A percentile compares a stretch with the other conserved stretches of the same genome.
Conservation (phyloP, 2,113 vertebrate genomes). For the Onychorhynchus coronatus region DNA sequence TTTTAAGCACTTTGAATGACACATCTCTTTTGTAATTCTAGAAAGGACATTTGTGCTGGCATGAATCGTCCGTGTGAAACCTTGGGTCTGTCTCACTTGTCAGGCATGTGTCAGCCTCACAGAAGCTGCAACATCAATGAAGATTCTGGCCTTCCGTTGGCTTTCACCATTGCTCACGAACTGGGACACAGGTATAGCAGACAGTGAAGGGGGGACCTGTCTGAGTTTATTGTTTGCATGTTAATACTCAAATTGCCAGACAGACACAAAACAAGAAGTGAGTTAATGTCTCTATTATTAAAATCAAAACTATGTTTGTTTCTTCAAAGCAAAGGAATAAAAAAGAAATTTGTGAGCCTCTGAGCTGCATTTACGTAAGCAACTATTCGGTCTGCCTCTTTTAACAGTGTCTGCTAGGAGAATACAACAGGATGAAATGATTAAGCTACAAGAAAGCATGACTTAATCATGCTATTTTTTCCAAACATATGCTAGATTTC, state of each 20-base stretch:
- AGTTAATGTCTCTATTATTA: neutral
- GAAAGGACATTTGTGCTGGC: conserved; percentile 95
- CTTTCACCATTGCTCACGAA: conserved; percentile 96
- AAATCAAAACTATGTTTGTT: neutral
- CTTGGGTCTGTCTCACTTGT: conserved; percentile 94
- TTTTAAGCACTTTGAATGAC: neutral
- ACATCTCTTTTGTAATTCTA: conserved; percentile 44
- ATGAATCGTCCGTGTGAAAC: conserved; percentile 94
- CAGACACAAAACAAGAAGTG: neutral
- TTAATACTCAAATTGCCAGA: neutral
- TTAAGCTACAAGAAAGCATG: neutral
- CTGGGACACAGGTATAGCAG: conserved; percentile 91
- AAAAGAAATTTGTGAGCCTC: neutral
- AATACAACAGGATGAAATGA: neutral
- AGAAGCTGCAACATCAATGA: conserved; percentile 98
- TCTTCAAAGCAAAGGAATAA: neutral
- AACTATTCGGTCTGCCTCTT: neutral
- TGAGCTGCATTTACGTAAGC: neutral
- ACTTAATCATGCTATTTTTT: neutral
- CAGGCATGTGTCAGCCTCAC: conserved; percentile 95
- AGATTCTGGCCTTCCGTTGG: conserved; percentile 92
- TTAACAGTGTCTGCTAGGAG: neutral
- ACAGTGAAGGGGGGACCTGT: neutral
- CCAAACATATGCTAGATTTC: neutral
- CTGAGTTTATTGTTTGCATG: neutral